Base-by-base conservation (phyloP, 2,888 invertebrate genomes). In the Drosophila paranaensis region DNA sequence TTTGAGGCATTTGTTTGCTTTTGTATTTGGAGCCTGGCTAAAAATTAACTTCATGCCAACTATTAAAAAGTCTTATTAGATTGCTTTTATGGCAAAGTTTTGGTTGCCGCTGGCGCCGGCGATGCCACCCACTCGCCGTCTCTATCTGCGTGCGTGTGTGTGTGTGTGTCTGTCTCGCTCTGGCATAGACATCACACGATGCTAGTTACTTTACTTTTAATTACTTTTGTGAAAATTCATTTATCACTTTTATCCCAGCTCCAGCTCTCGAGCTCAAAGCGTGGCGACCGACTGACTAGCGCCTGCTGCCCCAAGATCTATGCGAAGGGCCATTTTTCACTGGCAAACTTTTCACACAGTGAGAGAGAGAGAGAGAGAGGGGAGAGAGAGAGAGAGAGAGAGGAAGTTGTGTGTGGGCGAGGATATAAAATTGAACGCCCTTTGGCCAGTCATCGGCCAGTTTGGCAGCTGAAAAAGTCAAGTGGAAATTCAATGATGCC, bases 401-500 rank as follows among this genome's bases (percentile, higher is more conserved):
- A 69, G 48, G 20, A 60, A 39, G 46, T 2, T 27, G 27, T 1
- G 14, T n/a, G 9, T n/a, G 46, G 46, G 30, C 10, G 43, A 55
- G 88, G 82, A 73, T 82, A 88, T 79, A 89, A 88, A 84, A 84
- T 88, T 87, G 88, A 86, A 84, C 88, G 88, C 85, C 88, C 89
- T 83, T 89, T 85, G 83, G 81, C 86, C 74, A 89, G 90, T 89
- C 90, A 85, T 88, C 81, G 82, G 88, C 74, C 79, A 89, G 89
- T 87, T 84, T 89, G 84, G 84, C 84, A 84, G 84, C 88, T 86
- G 72, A 81, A 86, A 86, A 86, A 89, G 89, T 89, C 83, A 86
- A 87, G 90, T 88, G 87, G 86, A 90, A 89, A 88, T 90, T 90
- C 90, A 86, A 90, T 90, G 87, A 90, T 90, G 88, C 89, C 88